phyloP scores from a whole-genome alignment of 2,113 vertebrate genomes.

The Otocyon megalotis region DNA sequence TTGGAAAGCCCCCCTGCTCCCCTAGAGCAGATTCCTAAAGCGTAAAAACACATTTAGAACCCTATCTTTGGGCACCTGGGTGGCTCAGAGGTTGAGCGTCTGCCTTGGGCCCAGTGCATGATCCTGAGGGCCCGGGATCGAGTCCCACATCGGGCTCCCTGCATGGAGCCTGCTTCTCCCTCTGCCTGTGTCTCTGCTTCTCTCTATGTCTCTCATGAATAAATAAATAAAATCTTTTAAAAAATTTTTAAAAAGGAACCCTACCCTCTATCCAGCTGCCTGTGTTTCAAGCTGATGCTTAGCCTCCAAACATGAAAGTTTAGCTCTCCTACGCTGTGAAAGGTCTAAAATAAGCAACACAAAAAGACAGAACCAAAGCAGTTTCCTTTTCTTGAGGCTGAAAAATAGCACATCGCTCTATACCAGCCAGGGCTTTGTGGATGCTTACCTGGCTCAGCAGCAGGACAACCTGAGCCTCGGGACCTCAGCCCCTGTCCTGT shows the following conservation, averaged over 20 bases:
- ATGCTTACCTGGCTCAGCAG: no score
- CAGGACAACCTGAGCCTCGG: accelerated
- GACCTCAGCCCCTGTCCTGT: not conserved
- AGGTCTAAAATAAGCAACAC: not conserved
- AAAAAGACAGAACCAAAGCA: not conserved
- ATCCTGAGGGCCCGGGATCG: no score
- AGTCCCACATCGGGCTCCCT: no score
- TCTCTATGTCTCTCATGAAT: no score
- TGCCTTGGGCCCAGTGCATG: no score
- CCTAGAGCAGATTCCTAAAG: not conserved
- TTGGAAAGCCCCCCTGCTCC: not conserved
- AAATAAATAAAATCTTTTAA: no score
- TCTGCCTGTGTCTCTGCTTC: no score
- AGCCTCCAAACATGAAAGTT: not conserved
- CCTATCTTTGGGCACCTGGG: no score
- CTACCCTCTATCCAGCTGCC: accelerated
- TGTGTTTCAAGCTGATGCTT: not conserved
- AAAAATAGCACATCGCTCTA: not conserved
- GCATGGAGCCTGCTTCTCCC: no score
- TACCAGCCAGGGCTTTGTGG: no score
- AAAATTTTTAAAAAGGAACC: not conserved
- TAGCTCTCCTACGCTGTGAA: not conserved
- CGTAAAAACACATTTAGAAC: not conserved
- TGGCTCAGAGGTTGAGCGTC: no score
- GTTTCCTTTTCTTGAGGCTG: not conserved